Evolutionary conservation across 2,888 invertebrate species (phyloP), one percentile per base, ranked within the genome.

Genomic region (Dermolepida albohirtum): DNA sequence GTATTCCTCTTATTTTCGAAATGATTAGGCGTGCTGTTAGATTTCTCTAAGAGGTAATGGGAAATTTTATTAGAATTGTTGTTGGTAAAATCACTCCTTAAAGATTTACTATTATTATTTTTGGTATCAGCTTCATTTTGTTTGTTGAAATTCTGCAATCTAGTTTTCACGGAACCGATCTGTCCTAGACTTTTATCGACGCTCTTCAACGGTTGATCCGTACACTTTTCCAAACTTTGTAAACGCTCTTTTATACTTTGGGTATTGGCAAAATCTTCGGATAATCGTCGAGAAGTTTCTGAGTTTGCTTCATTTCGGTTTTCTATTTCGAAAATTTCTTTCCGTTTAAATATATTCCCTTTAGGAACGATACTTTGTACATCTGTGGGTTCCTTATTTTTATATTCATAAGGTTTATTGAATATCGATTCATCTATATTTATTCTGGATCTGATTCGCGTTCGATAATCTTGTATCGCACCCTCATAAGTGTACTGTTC

Each of bases 401-500:
- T 64, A 67, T 78, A 77, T 67, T 75, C 71, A 34, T 70, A 75
- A 12, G 73, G 52, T 54, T 71, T 74, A 34, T 75, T 77, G 51
- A 81, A 80, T 67, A 79, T 74, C 1, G 78, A 77, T 50, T 82
- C 80, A 66, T 81, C 80, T 17, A 81, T 74, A 55, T 81, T 78
- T 39, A 81, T 82, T 73, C 80, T 83, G 12, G 77, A 78, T 75
- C 90, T 88, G 52, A 91, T 92, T 74, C 93, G 87, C 62, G 92
- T 91, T 75, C 94, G 92, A 83, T 95, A 95, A 74, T 92, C 92
- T 79, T 94, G 92, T 75, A 94, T 94, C 75, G 94, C 94, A 75
- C 93, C 91, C 82, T 95, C 94, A 81, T 94, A 95, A 0, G 94
- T 94, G 82, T 94, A 94, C 81, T 94, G 93, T n/a, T 54, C 55